phyloP scores from a whole-genome alignment of 2,113 vertebrate genomes.

The Mystacornis crossleyi region DNA sequence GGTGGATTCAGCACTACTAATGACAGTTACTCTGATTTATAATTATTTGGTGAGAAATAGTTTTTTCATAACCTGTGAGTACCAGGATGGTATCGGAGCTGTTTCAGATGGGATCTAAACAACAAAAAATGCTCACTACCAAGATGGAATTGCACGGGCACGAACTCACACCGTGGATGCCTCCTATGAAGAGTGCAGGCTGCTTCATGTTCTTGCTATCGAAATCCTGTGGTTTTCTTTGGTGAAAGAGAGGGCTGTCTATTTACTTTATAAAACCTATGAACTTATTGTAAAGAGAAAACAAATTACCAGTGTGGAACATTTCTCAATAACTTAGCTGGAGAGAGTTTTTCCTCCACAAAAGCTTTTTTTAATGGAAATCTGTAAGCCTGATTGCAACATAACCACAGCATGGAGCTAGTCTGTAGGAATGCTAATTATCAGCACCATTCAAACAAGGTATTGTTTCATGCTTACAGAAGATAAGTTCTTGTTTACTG shows the following conservation, averaged over 20 bases:
- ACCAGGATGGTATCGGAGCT: fast-evolving
- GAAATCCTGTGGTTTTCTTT: not conserved
- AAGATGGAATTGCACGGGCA: not conserved
- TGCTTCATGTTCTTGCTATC: not conserved
- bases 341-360: not conserved
- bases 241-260: not conserved
- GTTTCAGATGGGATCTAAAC: not conserved
- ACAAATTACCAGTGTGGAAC: not conserved
- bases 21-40: not conserved
- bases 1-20: not conserved
- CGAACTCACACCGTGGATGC: fast-evolving
- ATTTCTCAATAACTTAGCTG: not conserved
- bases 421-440: not conserved
- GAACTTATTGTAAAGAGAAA: not conserved
- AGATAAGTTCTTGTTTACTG: not conserved
- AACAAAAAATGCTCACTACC: not conserved
- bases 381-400: not conserved
- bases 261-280: not conserved
- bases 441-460: not conserved
- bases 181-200: not conserved
- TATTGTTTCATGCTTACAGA: not conserved
- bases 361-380: not conserved
- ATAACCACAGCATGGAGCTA: fast-evolving
- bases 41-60: not conserved
- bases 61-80: not conserved